Evolutionary conservation across 2,888 invertebrate genomes (phyloP).

Genomic region (Prosapia bicincta): DNA sequence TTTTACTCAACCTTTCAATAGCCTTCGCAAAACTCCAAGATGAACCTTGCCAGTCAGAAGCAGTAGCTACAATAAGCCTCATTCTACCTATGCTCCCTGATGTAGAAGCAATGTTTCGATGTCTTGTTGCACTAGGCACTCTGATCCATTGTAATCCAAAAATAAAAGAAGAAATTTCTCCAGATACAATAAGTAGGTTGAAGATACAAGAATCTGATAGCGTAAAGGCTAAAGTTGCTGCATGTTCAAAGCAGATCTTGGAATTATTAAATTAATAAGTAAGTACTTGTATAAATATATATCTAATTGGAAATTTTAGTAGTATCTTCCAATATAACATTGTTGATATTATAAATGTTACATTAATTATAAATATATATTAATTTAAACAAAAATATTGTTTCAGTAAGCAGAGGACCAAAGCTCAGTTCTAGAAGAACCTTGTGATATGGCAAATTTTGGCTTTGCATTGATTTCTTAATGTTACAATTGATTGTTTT

Average conservation of each 20-base stretch:
- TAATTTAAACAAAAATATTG: no score
- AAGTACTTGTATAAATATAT: no score
- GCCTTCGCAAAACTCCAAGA: constrained; percentile 49
- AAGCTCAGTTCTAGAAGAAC: no score
- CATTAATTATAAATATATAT: no score
- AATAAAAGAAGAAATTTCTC: constrained; percentile 1
- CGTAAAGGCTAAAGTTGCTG: neutral
- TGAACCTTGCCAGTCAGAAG: constrained; percentile 49
- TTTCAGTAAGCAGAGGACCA: no score
- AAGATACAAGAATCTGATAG: neutral
- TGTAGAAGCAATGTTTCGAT: constrained; percentile 70
- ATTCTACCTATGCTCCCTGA: constrained; percentile 57
- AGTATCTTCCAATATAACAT: no score
- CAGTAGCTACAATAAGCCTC: constrained; percentile 20
- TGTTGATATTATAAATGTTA: no score
- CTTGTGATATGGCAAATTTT: no score
- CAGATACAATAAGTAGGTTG: constrained; percentile 7
- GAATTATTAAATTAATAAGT: constrained; percentile 11
- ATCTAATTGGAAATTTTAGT: no score
- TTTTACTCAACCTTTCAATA: constrained; percentile 59
- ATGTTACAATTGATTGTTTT: no score
- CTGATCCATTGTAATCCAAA: constrained; percentile 5
- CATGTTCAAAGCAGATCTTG: constrained; percentile 11
- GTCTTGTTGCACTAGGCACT: constrained; percentile 74
- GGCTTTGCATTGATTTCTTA: no score